Evolutionary conservation across 1,140 invertebrate species (phyloP), one percentile per base, ranked within the genome.

Genomic region (Drosophila nannoptera): DNA sequence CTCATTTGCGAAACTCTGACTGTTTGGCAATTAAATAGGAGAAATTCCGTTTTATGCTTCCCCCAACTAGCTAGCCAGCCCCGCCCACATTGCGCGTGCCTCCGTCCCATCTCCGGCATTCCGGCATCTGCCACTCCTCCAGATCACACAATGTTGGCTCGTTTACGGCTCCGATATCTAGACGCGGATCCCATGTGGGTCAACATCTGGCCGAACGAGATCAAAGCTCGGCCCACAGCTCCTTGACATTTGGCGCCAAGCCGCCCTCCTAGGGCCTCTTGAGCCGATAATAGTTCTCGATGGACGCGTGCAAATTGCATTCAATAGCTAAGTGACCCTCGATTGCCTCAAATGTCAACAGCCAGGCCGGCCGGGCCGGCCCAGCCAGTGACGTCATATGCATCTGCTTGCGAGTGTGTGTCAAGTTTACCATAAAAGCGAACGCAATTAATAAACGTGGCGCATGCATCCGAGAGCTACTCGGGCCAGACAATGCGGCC

Each of bases 281-380:
- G 60, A 69, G 46, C 61, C 31, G 56, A 74, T 62, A 59, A 62
- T 49, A 61, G 42, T 50, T 32, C 46, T 35, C 9, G 32, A 35
- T 16, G 31, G 16, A 16, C 48, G 43, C 52, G 55, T 33, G 12
- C 38, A 59, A 60, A 65, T 60, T 55, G 73, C 60, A 77, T 71
- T 81, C 64, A 75, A 83, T 82, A 78, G 64, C 78, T 64, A 78
- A 82, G 42, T 84, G 78, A 82, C 75, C 78, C 80, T 76, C 76
- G 69, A 64, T 69, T 75, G 80, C 61, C 78, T 69, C 78, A 82
- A 82, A 82, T 82, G 78, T 78, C 78, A 82, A 71, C 63, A 75
- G 58, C 66, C 14, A 35, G 33, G 7, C 4, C 33, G 4, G 14
- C 40, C n/a, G 40, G 14, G 58, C 55, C 49, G n/a, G n/a, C n/a